Base-by-base conservation (phyloP, 1,140 invertebrate species). In the Aphaenogaster ashmeadi region DNA sequence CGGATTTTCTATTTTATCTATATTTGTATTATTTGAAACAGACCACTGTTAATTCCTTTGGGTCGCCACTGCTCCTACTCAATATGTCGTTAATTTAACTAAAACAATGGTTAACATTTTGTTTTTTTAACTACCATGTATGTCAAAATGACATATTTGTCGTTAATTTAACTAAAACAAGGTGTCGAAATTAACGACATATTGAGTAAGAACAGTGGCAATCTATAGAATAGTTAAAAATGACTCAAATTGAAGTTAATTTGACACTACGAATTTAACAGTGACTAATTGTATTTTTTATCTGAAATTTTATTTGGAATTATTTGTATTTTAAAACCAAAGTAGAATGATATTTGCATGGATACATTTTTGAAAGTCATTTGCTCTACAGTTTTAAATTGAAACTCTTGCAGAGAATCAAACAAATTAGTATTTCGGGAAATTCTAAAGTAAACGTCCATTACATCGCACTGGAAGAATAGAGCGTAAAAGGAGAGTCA, bases 381-480 rank as follows among this genome's bases (percentile, higher is more conserved):
- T 71, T 81, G 33, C 21, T 54, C 5, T 7, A 50, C 13, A 81
- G 13, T 15, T 38, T 69, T 44, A 13, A 78, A 69, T 3, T 0
- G 7, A 18, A 44, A 38, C 33, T 44, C 5, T 54, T 69, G 3
- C 3, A 18, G 6, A 47, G 7, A 56, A 13, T 41, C 11, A 15
- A 58, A 18, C 18, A 75, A 84, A 47, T 36, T 36, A 11, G 21
- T 56, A 15, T 56, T 81, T 71, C 11, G 4, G 1, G 9, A 50
- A 38, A 80, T 69, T 58, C 27, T 74, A 83, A 69, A n/a, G 13
- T 38, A 11, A 72, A 72, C 8, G 15, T 83, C 11, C 21, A 13
- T 18, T 56, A 72, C 21, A 80, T 83, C 8, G 18, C 0, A 11
- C n/a, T 47, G 11, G 11, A 44, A 27, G 41, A 44, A 71, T n/a